A percentile compares a stretch with the other conserved stretches of the same genome.
These are phyloP conservation scores for Girardinichthys multiradiatus DNA, from an alignment of 2,113 vertebrate species.

Conservation along the genomic window DNA sequence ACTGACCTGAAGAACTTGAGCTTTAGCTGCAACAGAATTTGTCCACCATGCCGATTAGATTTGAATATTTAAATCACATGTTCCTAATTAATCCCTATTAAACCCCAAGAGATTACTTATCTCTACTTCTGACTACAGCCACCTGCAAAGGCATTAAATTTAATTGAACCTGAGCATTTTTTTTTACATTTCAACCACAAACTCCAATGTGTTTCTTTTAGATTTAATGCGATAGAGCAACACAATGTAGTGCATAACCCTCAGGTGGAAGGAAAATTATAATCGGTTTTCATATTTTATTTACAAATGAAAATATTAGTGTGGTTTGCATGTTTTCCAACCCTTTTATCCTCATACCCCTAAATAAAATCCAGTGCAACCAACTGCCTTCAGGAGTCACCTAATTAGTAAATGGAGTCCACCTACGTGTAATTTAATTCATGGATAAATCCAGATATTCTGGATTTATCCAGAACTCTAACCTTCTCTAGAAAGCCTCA, in stretches of 20 bases:
- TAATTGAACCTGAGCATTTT: not conserved
- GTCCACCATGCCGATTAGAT: constrained; percentile 21
- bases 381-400: not conserved
- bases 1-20: constrained; percentile 24
- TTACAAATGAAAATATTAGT: not conserved
- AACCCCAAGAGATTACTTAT: constrained; percentile 48
- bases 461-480: too few relatives aligned
- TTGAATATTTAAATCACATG: constrained; percentile 23
- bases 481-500: too few relatives aligned
- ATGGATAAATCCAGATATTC: not conserved
- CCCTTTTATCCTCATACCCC: too few relatives aligned
- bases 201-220: not conserved
- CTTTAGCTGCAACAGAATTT: constrained; percentile 19
- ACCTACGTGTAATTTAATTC: not conserved
- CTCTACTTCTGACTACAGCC: not conserved
- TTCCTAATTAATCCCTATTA: constrained; percentile 50
- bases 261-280: too few relatives aligned
- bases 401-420: not conserved
- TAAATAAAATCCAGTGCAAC: too few relatives aligned
- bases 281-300: not conserved
- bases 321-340: too few relatives aligned
- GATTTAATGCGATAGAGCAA: not conserved
- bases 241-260: not conserved
- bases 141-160: not conserved
- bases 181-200: not conserved